phyloP scores from a whole-genome alignment of 92 coral and sea anemone genomes.

The Porites evermanni region DNA sequence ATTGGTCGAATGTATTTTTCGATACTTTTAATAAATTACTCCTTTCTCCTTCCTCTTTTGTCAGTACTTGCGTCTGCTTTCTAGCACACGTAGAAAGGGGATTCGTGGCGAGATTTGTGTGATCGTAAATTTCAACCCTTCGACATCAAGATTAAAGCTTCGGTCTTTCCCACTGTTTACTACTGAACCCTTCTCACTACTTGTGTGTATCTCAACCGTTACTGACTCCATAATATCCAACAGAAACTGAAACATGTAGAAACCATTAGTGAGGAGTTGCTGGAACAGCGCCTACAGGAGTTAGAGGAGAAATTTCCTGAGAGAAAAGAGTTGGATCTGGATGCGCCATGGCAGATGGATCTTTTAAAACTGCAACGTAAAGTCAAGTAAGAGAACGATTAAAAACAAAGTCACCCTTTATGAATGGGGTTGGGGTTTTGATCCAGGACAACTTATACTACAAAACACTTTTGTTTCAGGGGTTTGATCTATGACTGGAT shows the following conservation, averaged over 20 bases:
- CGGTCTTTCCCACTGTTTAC: no score
- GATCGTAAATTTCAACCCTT: no score
- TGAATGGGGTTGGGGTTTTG: no score
- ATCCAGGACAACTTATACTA: neutral
- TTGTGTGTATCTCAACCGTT: neutral
- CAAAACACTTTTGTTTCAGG: slow-evolving; percentile 34
- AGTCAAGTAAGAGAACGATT: slow-evolving; percentile 77
- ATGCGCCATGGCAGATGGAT: slow-evolving; percentile 94
- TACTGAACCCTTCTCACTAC: neutral
- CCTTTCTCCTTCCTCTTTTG: no score
- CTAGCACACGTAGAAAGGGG: no score
- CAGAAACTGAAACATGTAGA: slow-evolving; percentile 61
- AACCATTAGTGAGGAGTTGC: slow-evolving; percentile 68
- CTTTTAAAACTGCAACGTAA: slow-evolving; percentile 85
- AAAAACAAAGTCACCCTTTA: no score
- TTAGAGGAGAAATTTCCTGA: slow-evolving; percentile 96
- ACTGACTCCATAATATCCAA: neutral
- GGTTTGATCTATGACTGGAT: slow-evolving; percentile 94
- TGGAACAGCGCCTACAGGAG: slow-evolving; percentile 85
- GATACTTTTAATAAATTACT: no score
- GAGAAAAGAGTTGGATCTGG: slow-evolving; percentile 90
- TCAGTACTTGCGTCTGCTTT: no score
- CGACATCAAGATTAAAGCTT: no score
- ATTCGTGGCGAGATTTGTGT: no score
- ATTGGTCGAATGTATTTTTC: neutral